Conservation (phyloP, 2,888 invertebrate genomes). For the Tridacna gigas region DNA sequence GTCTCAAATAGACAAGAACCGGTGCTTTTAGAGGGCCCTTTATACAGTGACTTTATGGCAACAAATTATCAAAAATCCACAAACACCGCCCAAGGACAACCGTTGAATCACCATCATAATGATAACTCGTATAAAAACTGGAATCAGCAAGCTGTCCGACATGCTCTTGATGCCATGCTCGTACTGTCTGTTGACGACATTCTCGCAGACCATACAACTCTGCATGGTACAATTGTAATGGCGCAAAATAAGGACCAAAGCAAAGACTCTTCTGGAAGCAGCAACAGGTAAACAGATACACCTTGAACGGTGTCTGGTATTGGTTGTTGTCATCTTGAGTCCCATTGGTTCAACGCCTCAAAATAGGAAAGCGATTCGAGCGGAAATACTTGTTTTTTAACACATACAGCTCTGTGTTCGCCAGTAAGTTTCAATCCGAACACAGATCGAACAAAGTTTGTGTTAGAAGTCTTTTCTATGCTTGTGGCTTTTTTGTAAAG, state of each 20-base stretch:
- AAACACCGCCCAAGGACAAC: not conserved
- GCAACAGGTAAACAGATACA: not conserved
- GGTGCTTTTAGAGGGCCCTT: constrained; percentile 32
- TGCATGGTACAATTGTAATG: constrained; percentile 54
- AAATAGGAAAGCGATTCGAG: no score
- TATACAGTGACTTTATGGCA: constrained; percentile 25
- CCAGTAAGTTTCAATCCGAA: no score
- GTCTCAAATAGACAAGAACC: constrained; percentile 21
- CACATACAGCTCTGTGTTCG: no score
- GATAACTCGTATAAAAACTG: not conserved
- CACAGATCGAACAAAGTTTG: no score
- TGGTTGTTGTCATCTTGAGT: no score
- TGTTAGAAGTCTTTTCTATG: no score
- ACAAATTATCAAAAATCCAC: constrained; percentile 10
- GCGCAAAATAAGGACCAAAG: constrained; percentile 34
- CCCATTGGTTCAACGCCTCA: no score
- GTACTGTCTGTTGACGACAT: constrained; percentile 58
- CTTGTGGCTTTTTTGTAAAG: no score
- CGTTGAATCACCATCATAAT: not conserved
- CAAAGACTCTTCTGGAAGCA: constrained; percentile 27
- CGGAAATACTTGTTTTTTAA: no score
- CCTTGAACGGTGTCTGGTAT: no score
- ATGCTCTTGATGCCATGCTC: constrained; percentile 54
- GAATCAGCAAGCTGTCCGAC: constrained; percentile 14
- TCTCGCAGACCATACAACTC: constrained; percentile 48